Conservation (phyloP, 1,140 invertebrate genomes). For the Apis mellifera region Amel_HAv3.1 CM009940.2:7138501-7139000, state of each 20-base stretch:
- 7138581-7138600: slow-evolving; percentile 3
- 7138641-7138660: too few species aligned
- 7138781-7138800: too few species aligned
- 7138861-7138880: neutral
- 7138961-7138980: neutral
- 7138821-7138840: too few species aligned
- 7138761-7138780: too few species aligned
- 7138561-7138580: neutral
- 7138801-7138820: too few species aligned
- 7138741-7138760: too few species aligned
- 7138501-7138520: neutral
- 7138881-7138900: neutral
- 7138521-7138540: slow-evolving; percentile 11
- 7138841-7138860: neutral
- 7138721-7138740: too few species aligned
- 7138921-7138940: neutral
- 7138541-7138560: slow-evolving; percentile 14
- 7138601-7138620: slow-evolving; percentile 32
- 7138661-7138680: neutral
- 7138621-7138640: neutral
- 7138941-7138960: neutral
- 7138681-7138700: neutral
- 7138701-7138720: too few species aligned
- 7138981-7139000: too few species aligned
- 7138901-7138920: neutral